These are phyloP conservation scores for Hemicentrotus pulcherrimus DNA, from an alignment of 35 echinoderm and acorn worm species.

Conservation along the genomic window DNA sequence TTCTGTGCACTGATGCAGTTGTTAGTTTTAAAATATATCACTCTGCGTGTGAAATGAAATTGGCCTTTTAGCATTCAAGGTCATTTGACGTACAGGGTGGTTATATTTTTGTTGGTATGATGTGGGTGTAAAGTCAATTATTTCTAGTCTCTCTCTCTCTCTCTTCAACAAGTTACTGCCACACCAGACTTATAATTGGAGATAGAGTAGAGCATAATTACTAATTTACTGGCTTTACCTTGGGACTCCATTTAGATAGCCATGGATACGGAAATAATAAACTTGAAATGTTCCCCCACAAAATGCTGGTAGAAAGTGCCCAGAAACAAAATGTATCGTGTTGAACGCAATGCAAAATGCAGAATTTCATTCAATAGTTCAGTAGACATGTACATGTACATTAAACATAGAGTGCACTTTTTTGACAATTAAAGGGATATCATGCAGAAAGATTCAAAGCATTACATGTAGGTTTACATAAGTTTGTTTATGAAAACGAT, in stretches of 20 bases:
- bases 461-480: no score
- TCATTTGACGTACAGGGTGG: not conserved
- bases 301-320: not conserved
- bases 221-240: not conserved
- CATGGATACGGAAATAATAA: constrained; percentile 6
- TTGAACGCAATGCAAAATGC: not conserved
- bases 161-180: not conserved
- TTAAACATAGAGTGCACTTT: no score
- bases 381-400: no score
- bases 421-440: no score
- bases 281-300: not conserved
- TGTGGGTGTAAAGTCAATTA: not conserved
- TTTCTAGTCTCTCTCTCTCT: not conserved
- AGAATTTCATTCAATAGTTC: not conserved
- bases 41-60: not conserved
- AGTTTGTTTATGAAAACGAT: no score
- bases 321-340: not conserved
- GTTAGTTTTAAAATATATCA: not conserved
- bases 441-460: no score
- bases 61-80: not conserved
- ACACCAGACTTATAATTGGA: not conserved
- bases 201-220: not conserved
- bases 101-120: not conserved
- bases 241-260: not conserved
- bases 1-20: not conserved